These are phyloP conservation scores for Agonopterix alstromeriana DNA, from an alignment of 2,888 invertebrate species.

Conservation along the genomic window DNA sequence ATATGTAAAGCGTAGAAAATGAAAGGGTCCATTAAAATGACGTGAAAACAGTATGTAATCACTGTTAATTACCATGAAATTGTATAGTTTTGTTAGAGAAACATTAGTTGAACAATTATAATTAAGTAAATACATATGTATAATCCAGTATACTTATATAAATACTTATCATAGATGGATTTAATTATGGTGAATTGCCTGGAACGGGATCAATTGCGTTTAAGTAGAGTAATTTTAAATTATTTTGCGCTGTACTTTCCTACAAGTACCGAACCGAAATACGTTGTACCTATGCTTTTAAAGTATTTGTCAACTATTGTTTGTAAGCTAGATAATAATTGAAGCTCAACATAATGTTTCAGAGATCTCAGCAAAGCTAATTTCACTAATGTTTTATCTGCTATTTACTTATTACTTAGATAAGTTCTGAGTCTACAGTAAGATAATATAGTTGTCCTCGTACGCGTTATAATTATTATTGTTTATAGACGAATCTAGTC, in stretches of 20 bases:
- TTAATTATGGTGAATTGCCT: constrained; percentile 54
- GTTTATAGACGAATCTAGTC: too few relatives aligned
- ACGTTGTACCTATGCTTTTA: not conserved
- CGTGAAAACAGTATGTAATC: constrained; percentile 12
- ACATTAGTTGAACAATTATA: constrained; percentile 9
- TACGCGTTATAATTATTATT: too few relatives aligned
- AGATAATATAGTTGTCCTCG: too few relatives aligned
- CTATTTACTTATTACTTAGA: too few relatives aligned
- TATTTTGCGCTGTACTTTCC: constrained; percentile 6
- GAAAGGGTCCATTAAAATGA: constrained; percentile 69
- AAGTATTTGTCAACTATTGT: not conserved
- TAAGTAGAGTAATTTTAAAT: constrained; percentile 47
- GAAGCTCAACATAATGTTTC: too few relatives aligned
- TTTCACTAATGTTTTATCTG: too few relatives aligned
- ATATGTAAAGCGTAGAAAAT: constrained; percentile 39
- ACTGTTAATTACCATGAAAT: constrained; percentile 10
- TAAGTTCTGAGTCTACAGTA: too few relatives aligned
- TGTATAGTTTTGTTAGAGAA: not conserved
- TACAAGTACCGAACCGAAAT: too few relatives aligned
- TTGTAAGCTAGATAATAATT: not conserved
- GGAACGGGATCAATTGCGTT: constrained; percentile 73
- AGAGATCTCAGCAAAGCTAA: too few relatives aligned
- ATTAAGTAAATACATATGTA: not conserved
- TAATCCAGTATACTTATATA: not conserved
- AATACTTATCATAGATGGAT: constrained; percentile 7